Evolutionary conservation across 2,113 vertebrate species (phyloP).

Genomic region (Coreoperca whiteheadi): DNA sequence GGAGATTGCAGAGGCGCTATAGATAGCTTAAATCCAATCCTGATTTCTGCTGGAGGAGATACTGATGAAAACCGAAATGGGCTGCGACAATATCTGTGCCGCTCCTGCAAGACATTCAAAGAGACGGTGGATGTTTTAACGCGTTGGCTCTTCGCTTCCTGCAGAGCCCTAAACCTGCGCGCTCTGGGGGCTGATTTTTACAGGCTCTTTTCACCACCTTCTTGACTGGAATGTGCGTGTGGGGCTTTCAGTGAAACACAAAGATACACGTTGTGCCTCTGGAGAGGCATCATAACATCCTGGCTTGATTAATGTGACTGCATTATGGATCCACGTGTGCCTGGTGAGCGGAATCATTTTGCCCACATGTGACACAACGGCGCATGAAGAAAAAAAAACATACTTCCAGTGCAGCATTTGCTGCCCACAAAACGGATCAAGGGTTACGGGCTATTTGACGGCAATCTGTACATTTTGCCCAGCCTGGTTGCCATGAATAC

Average conservation of each 20-base stretch:
- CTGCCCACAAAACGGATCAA: constrained; percentile 8
- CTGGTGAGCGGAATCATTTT: constrained; percentile 54
- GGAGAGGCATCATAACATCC: constrained; percentile 47
- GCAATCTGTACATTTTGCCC: background rate
- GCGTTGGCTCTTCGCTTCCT: constrained; percentile 1
- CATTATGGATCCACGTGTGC: constrained; percentile 57
- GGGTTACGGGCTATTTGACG: constrained; percentile 9
- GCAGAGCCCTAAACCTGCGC: constrained; percentile 21
- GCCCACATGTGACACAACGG: constrained; percentile 22
- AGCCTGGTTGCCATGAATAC: background rate
- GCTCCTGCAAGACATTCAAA: constrained; percentile 60
- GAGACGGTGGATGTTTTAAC: constrained; percentile 40
- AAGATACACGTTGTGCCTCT: constrained; percentile 19
- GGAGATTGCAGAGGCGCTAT: constrained; percentile 62
- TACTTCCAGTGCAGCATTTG: background rate
- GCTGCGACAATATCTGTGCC: constrained; percentile 69
- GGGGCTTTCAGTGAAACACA: constrained; percentile 50
- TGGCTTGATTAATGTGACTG: constrained; percentile 66
- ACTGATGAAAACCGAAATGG: constrained; percentile 79
- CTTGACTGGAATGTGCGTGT: background rate
- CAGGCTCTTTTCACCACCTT: background rate
- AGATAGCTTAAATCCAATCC: constrained; percentile 75
- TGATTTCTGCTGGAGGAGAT: constrained; percentile 66
- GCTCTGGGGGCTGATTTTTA: constrained; percentile 14
- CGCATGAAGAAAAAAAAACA: background rate